Evolutionary conservation across 2,888 invertebrate genomes (phyloP), one percentile per base, ranked within the genome.

Genomic region (Ectobius pallidus): DNA sequence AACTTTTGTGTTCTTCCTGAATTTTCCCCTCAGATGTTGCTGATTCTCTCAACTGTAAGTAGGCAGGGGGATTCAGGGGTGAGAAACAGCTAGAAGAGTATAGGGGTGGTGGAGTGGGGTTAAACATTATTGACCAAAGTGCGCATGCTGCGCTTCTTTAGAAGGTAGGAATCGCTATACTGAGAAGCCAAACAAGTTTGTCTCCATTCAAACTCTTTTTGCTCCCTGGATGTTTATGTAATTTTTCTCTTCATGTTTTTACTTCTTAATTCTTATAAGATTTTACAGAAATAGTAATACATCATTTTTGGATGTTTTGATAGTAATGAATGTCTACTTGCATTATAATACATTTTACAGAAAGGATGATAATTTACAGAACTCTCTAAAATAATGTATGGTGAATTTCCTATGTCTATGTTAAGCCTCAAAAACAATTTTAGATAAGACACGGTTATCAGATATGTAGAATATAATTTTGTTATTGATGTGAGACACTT

Each of bases 61-160:
- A 25, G 22, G 52, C 9, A 25, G 25, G 20, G 58, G 25, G 27
- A 30, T 25, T 16, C 30, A 58, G 58, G 27, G 58, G 58, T 25
- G 32, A 34, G 52, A 44, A 71, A 42, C 44, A 52, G 61, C 32
- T 49, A 14, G 65, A 63, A 42, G 25, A 25, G 30, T 49, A 22
- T 11, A 42, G 32, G 32, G 61, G 63, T 52, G 65, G 63, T 18
- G 70, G 39, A 44, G 72, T 46, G 58, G 73, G 42, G 32, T 25
- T 42, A 34, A 69, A 22, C 44, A 34, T 32, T 70, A 49, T 62
- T 63, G 70, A 62, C 63, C 46, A 55, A 22, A 71, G 27, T 67
- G 67, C 67, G 71, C 71, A 65, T n/a, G 65, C 52, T 65, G 65
- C 65, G 55, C 63, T 52, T 32, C 49, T 71, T 63, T 11, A 25